phyloP scores from a whole-genome alignment of 2,888 invertebrate genomes.

The Scelioninae gen. 1 region DNA sequence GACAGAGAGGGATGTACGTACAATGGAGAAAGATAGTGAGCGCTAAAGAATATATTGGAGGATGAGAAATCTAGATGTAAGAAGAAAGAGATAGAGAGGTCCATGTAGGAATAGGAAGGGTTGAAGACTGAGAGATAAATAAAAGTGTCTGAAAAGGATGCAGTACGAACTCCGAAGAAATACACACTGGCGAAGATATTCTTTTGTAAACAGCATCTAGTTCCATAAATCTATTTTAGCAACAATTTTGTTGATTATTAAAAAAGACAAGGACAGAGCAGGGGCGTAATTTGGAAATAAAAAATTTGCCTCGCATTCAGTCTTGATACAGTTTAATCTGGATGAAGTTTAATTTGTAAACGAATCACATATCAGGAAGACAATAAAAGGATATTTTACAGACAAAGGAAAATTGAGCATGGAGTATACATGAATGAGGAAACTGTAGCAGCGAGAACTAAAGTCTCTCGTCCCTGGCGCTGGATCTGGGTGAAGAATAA shows the following conservation, averaged over 20 bases:
- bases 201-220: constrained; percentile 25
- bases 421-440: constrained; percentile 56
- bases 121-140: constrained; percentile 52
- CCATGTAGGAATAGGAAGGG: constrained; percentile 33
- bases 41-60: constrained; percentile 16
- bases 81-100: constrained; percentile 7
- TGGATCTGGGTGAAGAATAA: constrained; percentile 83
- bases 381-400: constrained; percentile 50
- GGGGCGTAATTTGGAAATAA: neutral
- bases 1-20: constrained; percentile 26
- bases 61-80: constrained; percentile 28
- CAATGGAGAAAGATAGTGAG: constrained; percentile 16
- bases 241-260: neutral
- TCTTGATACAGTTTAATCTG: constrained; percentile 30
- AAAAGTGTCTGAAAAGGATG: constrained; percentile 45
- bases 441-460: constrained; percentile 29
- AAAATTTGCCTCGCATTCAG: constrained; percentile 13
- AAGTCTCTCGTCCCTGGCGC: constrained; percentile 31
- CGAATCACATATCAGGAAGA: constrained; percentile 44
- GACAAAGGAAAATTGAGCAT: constrained; percentile 59
- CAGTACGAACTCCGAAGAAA: constrained; percentile 18
- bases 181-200: constrained; percentile 21
- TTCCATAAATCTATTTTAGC: neutral
- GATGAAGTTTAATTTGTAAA: constrained; percentile 48
- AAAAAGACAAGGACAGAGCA: neutral